phyloP scores from a whole-genome alignment of 2,113 vertebrate species.

The Cathartes aura region DNA sequence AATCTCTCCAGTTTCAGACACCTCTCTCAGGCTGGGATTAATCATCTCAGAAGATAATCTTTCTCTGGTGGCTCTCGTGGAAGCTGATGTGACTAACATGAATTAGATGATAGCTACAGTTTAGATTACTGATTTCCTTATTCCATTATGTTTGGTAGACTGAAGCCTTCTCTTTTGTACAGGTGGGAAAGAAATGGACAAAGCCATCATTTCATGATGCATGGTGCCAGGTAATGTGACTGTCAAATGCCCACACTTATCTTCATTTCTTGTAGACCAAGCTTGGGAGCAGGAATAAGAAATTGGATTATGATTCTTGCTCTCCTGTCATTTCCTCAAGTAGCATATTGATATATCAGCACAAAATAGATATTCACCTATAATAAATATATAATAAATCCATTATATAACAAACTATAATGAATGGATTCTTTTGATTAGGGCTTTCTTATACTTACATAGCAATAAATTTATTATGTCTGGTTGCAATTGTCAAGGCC shows the following conservation, averaged over 20 bases:
- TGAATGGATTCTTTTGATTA: neutral
- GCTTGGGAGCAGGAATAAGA: neutral
- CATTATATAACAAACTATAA: neutral
- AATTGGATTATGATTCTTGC: neutral
- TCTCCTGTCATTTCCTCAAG: neutral
- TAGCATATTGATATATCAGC: neutral
- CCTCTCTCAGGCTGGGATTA: neutral
- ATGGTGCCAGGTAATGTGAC: neutral
- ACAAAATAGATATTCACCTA: neutral
- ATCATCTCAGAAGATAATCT: neutral
- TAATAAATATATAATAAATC: neutral
- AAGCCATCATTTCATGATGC: neutral
- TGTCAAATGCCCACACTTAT: neutral
- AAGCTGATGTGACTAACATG: neutral
- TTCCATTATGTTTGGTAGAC: neutral
- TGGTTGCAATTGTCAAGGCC: neutral
- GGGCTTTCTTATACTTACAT: neutral
- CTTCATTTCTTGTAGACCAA: neutral
- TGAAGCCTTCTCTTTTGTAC: neutral
- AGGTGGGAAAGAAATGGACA: neutral
- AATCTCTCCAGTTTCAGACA: constrained; percentile 2
- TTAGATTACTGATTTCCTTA: constrained; percentile 6
- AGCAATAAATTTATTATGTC: neutral
- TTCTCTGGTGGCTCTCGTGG: neutral
- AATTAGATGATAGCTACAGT: neutral